Evolutionary conservation across 2,888 invertebrate species (phyloP), one percentile per base, ranked within the genome.

Genomic region (Acrobeloides nanus): DNA sequence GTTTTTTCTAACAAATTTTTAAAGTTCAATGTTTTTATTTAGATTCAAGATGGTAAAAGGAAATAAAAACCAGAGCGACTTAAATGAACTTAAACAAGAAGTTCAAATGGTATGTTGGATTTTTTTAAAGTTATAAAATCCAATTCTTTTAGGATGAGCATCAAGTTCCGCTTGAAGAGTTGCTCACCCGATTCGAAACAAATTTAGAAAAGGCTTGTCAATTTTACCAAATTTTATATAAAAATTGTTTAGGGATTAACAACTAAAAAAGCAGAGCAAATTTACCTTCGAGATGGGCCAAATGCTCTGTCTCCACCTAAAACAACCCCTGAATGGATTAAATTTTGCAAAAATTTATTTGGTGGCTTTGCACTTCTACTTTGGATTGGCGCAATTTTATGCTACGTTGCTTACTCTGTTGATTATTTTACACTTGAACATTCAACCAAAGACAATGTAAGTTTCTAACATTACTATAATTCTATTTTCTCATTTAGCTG

Each of bases 31-130:
- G n/a, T n/a, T n/a, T n/a, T n/a, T n/a, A n/a, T n/a, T n/a, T n/a
- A n/a, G n/a, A n/a, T n/a, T n/a, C n/a, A n/a, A n/a, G n/a, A n/a
- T n/a, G n/a, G n/a, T n/a, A n/a, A n/a, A n/a, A n/a, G n/a, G n/a
- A n/a, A n/a, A n/a, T n/a, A n/a, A n/a, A n/a, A n/a, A n/a, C n/a
- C n/a, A n/a, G n/a, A n/a, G n/a, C 5, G 45, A 95, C 79, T 82
- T 95, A 81, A 90, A 92, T 81, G 90, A 93, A 79, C 83, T 95
- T 76, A 95, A 95, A 81, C 90, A 93, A 81, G 95, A 95, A 83
- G 84, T 95, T 82, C 89, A 90, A 80, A 92, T 95, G 80, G 93
- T n/a, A n/a, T n/a, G n/a, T n/a, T n/a, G n/a, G n/a, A n/a, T n/a
- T n/a, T n/a, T n/a, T n/a, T n/a, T n/a, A n/a, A n/a, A n/a, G n/a